These are phyloP conservation scores for Pseudois nayaur DNA, from an alignment of 2,113 vertebrate genomes.

Conservation along the genomic window DNA sequence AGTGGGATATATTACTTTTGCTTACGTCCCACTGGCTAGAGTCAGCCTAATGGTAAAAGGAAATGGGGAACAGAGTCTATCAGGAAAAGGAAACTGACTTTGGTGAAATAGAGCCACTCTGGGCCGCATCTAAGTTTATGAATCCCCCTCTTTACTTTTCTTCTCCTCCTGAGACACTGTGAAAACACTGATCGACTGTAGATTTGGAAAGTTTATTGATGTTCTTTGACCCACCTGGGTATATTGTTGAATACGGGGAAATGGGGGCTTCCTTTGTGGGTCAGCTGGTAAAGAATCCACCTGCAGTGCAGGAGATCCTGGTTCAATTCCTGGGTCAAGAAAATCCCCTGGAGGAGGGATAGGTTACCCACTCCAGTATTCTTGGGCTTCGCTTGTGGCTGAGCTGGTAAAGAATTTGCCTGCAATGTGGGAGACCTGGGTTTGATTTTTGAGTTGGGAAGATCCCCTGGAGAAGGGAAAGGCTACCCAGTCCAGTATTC, in stretches of 20 bases:
- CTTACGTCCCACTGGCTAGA: not conserved
- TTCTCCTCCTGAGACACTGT: not conserved
- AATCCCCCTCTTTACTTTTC: not conserved
- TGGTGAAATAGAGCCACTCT: not conserved
- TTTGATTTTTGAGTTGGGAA: no score
- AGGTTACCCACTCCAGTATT: not conserved
- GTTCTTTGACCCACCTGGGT: not conserved
- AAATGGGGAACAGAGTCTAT: not conserved
- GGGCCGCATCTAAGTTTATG: not conserved
- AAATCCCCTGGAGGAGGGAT: not conserved
- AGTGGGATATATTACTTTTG: not conserved
- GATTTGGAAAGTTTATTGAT: not conserved
- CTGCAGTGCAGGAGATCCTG: not conserved
- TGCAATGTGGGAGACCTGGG: no score
- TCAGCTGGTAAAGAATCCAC: not conserved
- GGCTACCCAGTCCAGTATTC: not conserved
- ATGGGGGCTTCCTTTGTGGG: not conserved
- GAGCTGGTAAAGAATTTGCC: no score
- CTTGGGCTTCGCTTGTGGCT: no score
- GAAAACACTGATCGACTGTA: not conserved
- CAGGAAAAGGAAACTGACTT: not conserved
- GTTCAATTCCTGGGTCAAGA: not conserved
- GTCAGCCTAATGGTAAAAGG: not conserved
- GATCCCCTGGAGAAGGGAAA: no score
- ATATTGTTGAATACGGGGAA: not conserved